Evolutionary conservation across 1,140 invertebrate species (phyloP).

Genomic region (Pentalonia nigronervosa): DNA sequence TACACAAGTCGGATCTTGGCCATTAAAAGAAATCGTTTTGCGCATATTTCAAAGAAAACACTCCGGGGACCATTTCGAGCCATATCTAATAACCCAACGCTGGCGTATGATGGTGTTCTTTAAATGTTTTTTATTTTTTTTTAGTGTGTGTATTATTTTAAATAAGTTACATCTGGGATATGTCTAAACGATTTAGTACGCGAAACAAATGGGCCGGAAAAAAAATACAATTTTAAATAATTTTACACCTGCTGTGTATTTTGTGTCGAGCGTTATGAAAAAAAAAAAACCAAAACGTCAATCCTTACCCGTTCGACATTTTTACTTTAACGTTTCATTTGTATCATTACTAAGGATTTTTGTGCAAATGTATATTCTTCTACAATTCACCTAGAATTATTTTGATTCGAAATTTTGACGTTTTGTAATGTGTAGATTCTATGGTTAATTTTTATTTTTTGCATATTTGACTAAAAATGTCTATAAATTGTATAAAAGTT

Average conservation of each 20-base stretch:
- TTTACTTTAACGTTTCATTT: background rate
- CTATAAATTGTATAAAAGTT: too few relatives aligned
- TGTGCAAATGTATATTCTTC: too few relatives aligned
- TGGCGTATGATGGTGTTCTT: background rate
- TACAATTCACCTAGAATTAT: too few relatives aligned
- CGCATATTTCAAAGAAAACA: background rate
- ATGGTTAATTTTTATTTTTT: too few relatives aligned
- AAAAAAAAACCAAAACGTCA: background rate
- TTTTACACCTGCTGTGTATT: background rate
- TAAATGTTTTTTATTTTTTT: background rate
- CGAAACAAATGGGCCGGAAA: background rate
- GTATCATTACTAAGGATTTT: too few relatives aligned
- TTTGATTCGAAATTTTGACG: too few relatives aligned
- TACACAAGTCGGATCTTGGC: background rate
- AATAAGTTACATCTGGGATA: background rate
- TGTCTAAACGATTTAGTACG: background rate
- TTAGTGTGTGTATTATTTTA: background rate
- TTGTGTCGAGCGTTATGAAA: background rate
- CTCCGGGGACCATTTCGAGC: background rate
- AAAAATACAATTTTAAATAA: background rate
- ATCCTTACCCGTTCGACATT: background rate
- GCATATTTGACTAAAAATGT: too few relatives aligned
- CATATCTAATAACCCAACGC: background rate
- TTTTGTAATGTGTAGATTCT: too few relatives aligned
- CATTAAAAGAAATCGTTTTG: background rate